These are phyloP conservation scores for Callopanchax toddi DNA, from an alignment of 2,113 vertebrate genomes.

Conservation along the genomic window DNA sequence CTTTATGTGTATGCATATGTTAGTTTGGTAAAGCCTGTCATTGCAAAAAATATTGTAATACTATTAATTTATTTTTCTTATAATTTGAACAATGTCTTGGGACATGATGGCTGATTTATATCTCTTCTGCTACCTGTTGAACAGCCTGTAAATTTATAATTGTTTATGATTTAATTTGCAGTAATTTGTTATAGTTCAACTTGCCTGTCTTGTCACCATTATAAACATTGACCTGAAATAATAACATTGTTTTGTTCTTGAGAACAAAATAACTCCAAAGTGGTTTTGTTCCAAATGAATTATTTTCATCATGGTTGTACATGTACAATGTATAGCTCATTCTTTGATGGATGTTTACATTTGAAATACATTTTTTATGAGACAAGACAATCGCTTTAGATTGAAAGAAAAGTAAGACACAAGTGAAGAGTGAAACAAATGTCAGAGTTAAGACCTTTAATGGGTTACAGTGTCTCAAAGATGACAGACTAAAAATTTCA, in stretches of 20 bases:
- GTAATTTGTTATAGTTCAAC: neutral
- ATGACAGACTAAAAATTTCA: no score
- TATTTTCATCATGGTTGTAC: neutral
- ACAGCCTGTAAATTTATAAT: neutral
- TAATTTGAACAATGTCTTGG: neutral
- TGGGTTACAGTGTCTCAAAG: neutral
- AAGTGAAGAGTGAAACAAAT: no score
- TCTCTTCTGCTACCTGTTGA: no score
- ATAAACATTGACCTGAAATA: neutral
- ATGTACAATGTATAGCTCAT: neutral
- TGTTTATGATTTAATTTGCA: neutral
- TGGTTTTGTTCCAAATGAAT: neutral
- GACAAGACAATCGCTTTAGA: no score
- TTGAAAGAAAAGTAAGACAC: neutral
- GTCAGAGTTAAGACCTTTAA: neutral
- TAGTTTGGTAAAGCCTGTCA: constrained; percentile 8
- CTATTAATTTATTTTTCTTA: neutral
- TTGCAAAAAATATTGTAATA: neutral
- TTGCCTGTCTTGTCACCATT: neutral
- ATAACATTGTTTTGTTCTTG: neutral
- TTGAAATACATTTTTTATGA: no score
- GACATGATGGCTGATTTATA: no score
- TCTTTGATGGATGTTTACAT: no score
- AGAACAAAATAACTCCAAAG: neutral
- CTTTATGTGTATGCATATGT: constrained; percentile 74